phyloP scores from a whole-genome alignment of 2,113 vertebrate species.

The Rhadina sibilatrix region DNA sequence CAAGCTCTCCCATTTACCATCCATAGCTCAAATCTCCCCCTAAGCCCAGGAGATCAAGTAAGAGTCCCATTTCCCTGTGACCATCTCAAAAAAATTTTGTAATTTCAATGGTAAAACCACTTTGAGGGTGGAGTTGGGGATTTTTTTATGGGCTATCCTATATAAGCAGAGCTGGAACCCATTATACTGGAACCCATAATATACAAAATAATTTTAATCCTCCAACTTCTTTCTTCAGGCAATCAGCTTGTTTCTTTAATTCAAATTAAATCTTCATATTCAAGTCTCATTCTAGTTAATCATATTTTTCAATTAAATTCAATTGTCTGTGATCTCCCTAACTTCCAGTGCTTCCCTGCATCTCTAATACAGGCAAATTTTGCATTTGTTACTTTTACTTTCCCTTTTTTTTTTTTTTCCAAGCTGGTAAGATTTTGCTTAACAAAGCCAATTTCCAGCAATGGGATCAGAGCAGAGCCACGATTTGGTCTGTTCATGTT shows the following conservation, averaged over 20 bases:
- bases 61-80: background rate
- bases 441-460: background rate
- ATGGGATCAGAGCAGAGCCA: background rate
- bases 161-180: background rate
- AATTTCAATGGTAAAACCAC: background rate
- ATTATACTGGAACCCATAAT: background rate
- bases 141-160: background rate
- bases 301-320: slow-evolving; percentile 69
- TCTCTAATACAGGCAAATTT: slow-evolving; percentile 16
- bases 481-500: rapidly evolving
- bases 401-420: background rate
- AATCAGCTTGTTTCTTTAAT: slow-evolving; percentile 14
- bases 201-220: background rate
- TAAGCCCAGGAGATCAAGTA: background rate
- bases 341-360: slow-evolving; percentile 14
- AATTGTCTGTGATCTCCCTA: slow-evolving; percentile 64
- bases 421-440: background rate
- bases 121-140: background rate
- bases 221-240: slow-evolving; percentile 13
- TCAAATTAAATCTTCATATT: slow-evolving; percentile 53
- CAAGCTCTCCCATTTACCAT: background rate
- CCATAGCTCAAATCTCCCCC: background rate
- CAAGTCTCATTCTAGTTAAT: slow-evolving; percentile 59
- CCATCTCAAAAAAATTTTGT: background rate
- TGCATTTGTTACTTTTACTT: background rate